Evolutionary conservation across 2,888 invertebrate species (phyloP).

Genomic region (Chirona hameri): DNA sequence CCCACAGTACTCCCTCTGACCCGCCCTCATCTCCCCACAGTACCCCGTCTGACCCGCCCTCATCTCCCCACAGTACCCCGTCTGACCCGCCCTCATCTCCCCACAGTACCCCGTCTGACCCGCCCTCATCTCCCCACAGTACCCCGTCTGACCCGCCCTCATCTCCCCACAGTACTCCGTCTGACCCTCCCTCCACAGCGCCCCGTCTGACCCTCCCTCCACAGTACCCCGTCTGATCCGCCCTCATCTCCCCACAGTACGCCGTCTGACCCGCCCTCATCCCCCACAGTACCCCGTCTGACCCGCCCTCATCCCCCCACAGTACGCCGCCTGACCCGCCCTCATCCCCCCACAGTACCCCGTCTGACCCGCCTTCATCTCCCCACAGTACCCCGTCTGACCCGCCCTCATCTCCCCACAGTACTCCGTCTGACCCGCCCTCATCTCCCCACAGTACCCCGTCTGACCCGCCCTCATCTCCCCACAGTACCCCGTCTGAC

Average conservation of each 20-base stretch:
- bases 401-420: constrained; percentile 24
- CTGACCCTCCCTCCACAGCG: constrained; percentile 28
- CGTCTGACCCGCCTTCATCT: too few species aligned
- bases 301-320: too few species aligned
- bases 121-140: constrained; percentile 28
- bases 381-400: neutral
- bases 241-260: too few species aligned
- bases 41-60: neutral
- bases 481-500: constrained; percentile 26
- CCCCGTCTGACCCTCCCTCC: too few species aligned
- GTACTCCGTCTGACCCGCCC: too few species aligned
- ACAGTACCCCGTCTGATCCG: too few species aligned
- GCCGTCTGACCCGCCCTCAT: neutral
- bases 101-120: neutral
- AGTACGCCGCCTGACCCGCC: neutral
- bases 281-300: constrained; percentile 27
- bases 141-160: neutral
- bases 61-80: constrained; percentile 26
- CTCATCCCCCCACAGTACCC: constrained; percentile 28
- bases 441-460: too few species aligned
- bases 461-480: neutral
- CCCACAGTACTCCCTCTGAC: constrained; percentile 26
- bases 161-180: too few species aligned
- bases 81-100: too few species aligned
- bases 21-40: too few species aligned